Evolutionary conservation across 2,888 invertebrate genomes (phyloP), one percentile per base, ranked within the genome.

Genomic region (Drosophila birchii): DNA sequence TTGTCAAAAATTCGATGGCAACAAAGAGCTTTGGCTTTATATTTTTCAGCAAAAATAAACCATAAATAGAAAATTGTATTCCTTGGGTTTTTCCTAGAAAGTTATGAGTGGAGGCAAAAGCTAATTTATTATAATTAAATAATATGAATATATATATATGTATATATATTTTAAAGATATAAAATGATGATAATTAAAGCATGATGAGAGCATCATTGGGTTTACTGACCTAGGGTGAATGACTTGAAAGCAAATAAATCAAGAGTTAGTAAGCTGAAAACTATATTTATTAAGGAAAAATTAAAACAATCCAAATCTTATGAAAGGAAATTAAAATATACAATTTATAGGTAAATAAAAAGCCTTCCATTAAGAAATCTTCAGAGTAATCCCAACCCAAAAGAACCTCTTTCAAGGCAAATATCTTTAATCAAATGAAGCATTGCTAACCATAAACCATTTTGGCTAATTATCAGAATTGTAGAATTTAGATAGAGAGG

Each of bases 1-100:
- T 74, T 83, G 85, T 75, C 76, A 83, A 72, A 55, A 41, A 45
- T 16, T 26, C 44, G 12, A 39, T 32, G 47, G 11, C 47, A 6
- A 12, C 47, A 16, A 12, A 18, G 39, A 49, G 36, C 18, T 55
- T 34, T 26, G n/a, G 36, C 49, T 63, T 51, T 56, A 34, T 44
- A 23, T 57, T 57, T 43, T 39, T 47, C 47, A 7, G 41, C 69
- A n/a, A 34, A 57, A 56, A 49, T 53, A 68, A 69, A 68, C 68
- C 68, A 68, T 69, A 69, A 69, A 69, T 69, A 69, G 71, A 69
- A 69, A 69, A 72, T 41, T 55, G 20, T 34, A 36, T 44, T 59
- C 49, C 23, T 60, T 60, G 54, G 62, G 56, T 71, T 62, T 66
- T 78, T 72, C 67, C 73, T 45, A 62, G 55, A 57, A 58, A 70